These are phyloP conservation scores for Crotalus helleri DNA, from an alignment of 2,113 vertebrate species.

Conservation along the genomic window DNA sequence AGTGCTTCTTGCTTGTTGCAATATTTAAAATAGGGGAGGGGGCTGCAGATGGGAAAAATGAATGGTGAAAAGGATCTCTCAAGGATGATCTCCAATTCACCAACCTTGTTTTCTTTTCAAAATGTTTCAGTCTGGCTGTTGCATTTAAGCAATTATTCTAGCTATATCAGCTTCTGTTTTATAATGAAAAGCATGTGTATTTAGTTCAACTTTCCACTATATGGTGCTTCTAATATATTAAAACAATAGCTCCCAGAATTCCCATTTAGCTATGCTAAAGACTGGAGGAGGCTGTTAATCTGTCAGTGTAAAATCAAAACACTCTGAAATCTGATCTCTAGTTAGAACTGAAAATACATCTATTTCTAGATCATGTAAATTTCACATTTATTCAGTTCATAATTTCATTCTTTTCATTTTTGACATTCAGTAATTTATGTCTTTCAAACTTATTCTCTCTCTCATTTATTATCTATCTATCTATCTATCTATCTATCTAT, in stretches of 20 bases:
- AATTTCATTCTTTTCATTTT: neutral
- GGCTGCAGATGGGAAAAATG: neutral
- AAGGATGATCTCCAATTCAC: neutral
- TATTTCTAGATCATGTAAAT: neutral
- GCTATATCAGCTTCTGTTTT: conserved; percentile 2
- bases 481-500: neutral
- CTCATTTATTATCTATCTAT: neutral
- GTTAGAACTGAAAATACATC: neutral
- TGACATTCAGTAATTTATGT: neutral
- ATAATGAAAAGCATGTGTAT: conserved; percentile 25
- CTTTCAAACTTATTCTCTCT: neutral
- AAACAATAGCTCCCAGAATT: neutral
- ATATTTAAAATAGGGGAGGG: neutral
- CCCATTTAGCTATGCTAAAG: neutral
- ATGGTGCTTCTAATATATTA: neutral
- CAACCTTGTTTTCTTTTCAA: neutral
- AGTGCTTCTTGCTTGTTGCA: neutral
- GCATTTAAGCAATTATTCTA: conserved; percentile 22
- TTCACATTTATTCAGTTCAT: neutral
- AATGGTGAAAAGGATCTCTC: neutral
- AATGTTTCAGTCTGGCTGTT: neutral
- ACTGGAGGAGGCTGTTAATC: neutral
- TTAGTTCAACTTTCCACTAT: neutral
- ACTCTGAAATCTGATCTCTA: conserved; percentile 4
- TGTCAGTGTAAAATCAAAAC: neutral